Base-by-base conservation (phyloP, 2,113 vertebrate genomes). In the Willisornis vidua region DNA sequence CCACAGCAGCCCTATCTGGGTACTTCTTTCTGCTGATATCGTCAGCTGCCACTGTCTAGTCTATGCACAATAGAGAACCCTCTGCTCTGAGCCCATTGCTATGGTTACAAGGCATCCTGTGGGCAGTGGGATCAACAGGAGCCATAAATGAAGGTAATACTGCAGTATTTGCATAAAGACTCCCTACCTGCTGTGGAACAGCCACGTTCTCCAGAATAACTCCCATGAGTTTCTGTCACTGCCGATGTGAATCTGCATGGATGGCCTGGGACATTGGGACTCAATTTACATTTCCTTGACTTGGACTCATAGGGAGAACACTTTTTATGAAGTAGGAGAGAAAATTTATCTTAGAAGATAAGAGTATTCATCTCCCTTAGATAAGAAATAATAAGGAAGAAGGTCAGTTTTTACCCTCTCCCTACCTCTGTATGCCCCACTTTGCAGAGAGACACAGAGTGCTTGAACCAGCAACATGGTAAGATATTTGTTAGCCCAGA, bases 71-170 rank as follows among this genome's bases (percentile, higher is more conserved):
- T 29, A 94, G 55, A 89, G 93, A 95, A 14, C 78, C 63, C 46
- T 94, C 78, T 74, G 75, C 37, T 41, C 89, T 57, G 68, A 86
- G 85, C 88, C 81, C 79, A 97, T 96, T 95, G 94, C 89, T 89
- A 89, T 95, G 94, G 93, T 96, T 93, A 96, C 94, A 83, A 52
- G 88, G 76, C 83, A 84, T 82, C 83, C 85, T 74, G 78, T 12
- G 13, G 94, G 74, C 10, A 25, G 62, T 95, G 84, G 95, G 83
- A 93, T 93, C 94, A 96, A 93, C 89, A 90, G 94, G 81, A 96
- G 81, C 85, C 67, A 67, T 37, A 93, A 83, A 76, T 61, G 90
- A 93, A 95, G 90, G 93, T 68, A 92, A 70, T 37, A 58, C 89
- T 87, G 86, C 9, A 17, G 70, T 22, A 89, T 93, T 91, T 96